Percentiles rank a stretch among this genome's conserved stretches.
These are phyloP conservation scores for Choloepus didactylus DNA, from an alignment of 2,797 vertebrate genomes.

Conservation along the genomic window DNA sequence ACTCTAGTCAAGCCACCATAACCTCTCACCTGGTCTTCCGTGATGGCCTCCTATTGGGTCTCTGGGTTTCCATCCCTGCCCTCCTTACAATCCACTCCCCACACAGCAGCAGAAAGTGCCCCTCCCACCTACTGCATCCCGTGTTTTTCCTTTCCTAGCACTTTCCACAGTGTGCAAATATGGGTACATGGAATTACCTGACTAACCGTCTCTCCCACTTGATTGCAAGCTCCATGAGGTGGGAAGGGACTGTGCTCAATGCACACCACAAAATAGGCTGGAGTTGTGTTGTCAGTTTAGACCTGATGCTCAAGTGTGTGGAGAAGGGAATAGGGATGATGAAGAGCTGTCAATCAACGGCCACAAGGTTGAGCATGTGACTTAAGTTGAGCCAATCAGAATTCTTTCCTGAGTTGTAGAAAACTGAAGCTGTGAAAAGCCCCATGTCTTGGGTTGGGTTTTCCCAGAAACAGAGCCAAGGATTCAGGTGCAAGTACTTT, in stretches of 20 bases:
- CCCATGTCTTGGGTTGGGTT: not conserved
- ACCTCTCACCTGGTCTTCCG: not conserved
- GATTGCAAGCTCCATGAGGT: not conserved
- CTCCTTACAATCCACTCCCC: not conserved
- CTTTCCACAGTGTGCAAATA: not conserved
- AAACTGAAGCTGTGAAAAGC: not conserved
- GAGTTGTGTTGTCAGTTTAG: not conserved
- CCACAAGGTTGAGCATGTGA: not conserved
- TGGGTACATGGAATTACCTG: not conserved
- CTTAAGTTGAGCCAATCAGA: not conserved
- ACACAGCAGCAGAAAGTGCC: rapidly evolving
- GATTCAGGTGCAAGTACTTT: not conserved
- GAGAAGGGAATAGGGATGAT: not conserved
- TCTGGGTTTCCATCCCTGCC: not conserved
- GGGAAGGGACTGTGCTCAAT: rapidly evolving
- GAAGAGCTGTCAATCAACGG: slow-evolving; percentile 16
- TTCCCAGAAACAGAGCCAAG: not conserved
- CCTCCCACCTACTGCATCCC: not conserved
- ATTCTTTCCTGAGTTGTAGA: not conserved
- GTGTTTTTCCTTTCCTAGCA: not conserved
- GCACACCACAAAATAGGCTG: not conserved
- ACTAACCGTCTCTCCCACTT: not conserved
- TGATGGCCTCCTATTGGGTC: not conserved
- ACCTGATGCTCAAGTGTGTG: not conserved
- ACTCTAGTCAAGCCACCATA: not conserved